phyloP scores from a whole-genome alignment of 2,797 vertebrate species.

The Tolypeutes matacus region DNA sequence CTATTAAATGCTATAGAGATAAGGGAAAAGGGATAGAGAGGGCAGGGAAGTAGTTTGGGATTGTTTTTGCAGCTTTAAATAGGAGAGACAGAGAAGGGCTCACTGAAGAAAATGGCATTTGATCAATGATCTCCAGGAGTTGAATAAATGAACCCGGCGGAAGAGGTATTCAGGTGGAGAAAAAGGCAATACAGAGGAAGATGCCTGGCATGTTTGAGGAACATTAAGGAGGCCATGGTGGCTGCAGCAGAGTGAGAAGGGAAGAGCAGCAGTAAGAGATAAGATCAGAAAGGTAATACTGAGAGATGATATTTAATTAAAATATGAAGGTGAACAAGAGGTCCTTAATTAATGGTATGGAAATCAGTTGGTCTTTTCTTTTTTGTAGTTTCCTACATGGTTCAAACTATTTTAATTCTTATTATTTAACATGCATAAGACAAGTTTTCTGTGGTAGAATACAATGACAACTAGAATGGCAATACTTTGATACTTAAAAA shows the following conservation, averaged over 20 bases:
- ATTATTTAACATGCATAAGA: neutral
- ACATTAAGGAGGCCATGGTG: neutral
- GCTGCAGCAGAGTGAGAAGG: too few relatives aligned
- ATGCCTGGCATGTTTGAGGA: neutral
- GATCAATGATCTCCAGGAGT: neutral
- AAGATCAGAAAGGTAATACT: neutral
- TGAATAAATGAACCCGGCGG: neutral
- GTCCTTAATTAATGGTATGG: neutral
- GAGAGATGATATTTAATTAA: neutral
- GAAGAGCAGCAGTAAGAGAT: neutral
- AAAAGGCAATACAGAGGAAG: neutral
- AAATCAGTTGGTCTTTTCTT: neutral
- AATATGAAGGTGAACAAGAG: neutral
- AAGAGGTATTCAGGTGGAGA: neutral
- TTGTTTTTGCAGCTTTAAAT: neutral
- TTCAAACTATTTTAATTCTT: neutral
- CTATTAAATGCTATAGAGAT: too few relatives aligned
- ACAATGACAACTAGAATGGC: neutral
- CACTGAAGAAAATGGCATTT: neutral
- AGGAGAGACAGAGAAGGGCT: neutral
- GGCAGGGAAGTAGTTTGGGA: neutral
- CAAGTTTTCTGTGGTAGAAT: neutral
- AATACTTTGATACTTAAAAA: neutral
- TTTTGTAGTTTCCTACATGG: neutral
- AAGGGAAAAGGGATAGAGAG: neutral